A percentile compares a stretch with the other conserved stretches of the same genome.
phyloP scores from a whole-genome alignment of 1,140 invertebrate species.

The Danaus plexippus region DNA sequence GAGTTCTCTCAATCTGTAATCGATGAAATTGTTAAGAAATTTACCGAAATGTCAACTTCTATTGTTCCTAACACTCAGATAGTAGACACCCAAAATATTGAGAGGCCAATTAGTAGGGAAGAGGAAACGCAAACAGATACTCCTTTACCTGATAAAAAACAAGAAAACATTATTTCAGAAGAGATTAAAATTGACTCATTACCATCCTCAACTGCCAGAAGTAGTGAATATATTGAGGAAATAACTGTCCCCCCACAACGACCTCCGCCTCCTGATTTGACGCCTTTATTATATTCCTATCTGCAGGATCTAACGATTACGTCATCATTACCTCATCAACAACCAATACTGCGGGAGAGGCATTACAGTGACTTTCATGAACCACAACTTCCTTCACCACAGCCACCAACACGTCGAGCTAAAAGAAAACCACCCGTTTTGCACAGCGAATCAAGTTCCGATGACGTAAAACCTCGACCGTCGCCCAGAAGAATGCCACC shows the following conservation, averaged over 20 bases:
- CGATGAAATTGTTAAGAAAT: slow-evolving; percentile 74
- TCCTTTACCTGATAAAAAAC: slow-evolving; percentile 13
- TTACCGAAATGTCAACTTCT: slow-evolving; percentile 60
- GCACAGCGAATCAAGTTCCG: slow-evolving; percentile 67
- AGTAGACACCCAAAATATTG: slow-evolving; percentile 20
- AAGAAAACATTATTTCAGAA: slow-evolving; percentile 5
- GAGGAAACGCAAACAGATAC: slow-evolving; percentile 65
- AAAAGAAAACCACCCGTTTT: slow-evolving; percentile 54
- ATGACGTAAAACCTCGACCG: slow-evolving; percentile 60
- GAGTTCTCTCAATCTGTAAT: slow-evolving; percentile 77
- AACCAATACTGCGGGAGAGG: slow-evolving; percentile 54
- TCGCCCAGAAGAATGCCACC: slow-evolving; percentile 54
- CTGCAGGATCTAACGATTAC: slow-evolving; percentile 66
- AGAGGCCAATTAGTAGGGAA: slow-evolving; percentile 50
- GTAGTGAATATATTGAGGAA: slow-evolving; percentile 36
- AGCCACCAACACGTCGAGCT: slow-evolving; percentile 45
- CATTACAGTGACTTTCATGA: slow-evolving; percentile 48
- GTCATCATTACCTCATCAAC: slow-evolving; percentile 58
- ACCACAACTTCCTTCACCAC: slow-evolving; percentile 41
- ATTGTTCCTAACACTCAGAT: slow-evolving; percentile 17
- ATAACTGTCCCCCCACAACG: slow-evolving; percentile 61
- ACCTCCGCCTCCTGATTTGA: slow-evolving; percentile 72
- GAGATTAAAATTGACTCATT: slow-evolving; percentile 1
- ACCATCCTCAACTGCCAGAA: slow-evolving; percentile 2
- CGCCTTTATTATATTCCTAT: slow-evolving; percentile 70